Base-by-base conservation (phyloP, 2,113 vertebrate genomes). In the Paralichthys olivaceus region DNA sequence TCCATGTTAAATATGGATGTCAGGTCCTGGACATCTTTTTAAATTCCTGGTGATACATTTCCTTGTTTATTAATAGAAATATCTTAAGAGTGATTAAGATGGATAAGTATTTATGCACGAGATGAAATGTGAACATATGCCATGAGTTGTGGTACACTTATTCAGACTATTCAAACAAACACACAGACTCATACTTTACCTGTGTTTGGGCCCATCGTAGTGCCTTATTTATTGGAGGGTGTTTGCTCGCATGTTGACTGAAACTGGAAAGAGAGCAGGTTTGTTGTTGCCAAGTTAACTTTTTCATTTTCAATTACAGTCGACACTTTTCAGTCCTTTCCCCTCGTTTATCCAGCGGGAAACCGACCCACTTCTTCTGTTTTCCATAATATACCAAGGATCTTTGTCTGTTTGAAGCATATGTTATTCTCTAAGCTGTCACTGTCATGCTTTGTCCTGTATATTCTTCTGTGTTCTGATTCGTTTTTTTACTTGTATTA, bases 401-500 rank as follows among this genome's bases (percentile, higher is more conserved):
- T 75, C 19, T 80, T 63, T 79, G 62, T 75, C 68, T 63, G 64
- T 89, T 80, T 85, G 58, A 89, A 59, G 32, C 76, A 64, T 89
- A 66, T 82, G 81, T 87, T 53, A 84, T 84, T 87, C 61, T 75
- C 69, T 80, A 77, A 79, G 69, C 79, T 84, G 63, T 69, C 80
- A 80, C 68, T 84, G 69, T 82, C 80, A 84, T 87, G 79, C 86
- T 91, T 93, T 94, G 92, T 95, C 89, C 93, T 95, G 94, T 95
- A 94, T 95, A 95, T 95, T 94, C 96, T 93, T 95, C 71, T 95
- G 94, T 90, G 93, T 95, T 88, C 94, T 93, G 92, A 93, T 92
- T 49, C 90, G 92, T 96, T 90, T 92, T 96, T 94, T 98, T 97
- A 95, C 88, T 92, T 91, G 84, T 91, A 93, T 93, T 96, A 95